A percentile compares a stretch with the other conserved stretches of the same genome.
Conservation (phyloP, 2,113 vertebrate genomes). For the Chaetorhynchus papuensis region DNA sequence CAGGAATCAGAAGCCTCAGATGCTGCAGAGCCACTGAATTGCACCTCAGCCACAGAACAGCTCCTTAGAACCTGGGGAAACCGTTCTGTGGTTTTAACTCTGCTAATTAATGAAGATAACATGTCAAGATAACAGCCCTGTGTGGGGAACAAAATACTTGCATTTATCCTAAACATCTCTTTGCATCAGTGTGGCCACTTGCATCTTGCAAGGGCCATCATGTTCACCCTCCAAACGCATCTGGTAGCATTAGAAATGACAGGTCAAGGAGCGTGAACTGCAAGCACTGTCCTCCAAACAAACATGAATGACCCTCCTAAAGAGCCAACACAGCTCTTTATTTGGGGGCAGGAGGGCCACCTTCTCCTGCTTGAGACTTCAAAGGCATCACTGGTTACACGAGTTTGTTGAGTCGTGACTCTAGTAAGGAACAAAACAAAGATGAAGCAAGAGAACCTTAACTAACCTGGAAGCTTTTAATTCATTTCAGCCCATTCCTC, state of each 20-base stretch:
- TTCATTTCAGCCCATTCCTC: background rate
- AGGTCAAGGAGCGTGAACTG: background rate
- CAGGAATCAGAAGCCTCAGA: background rate
- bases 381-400: background rate
- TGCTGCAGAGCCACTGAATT: background rate
- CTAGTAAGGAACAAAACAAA: constrained; percentile 6
- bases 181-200: background rate
- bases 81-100: background rate
- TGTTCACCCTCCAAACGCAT: background rate
- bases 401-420: background rate
- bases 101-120: background rate
- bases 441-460: background rate
- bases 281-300: background rate
- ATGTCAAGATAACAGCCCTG: background rate
- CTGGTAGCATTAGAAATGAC: background rate
- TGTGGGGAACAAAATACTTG: background rate
- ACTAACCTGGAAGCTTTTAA: background rate
- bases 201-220: background rate
- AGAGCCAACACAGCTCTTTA: background rate
- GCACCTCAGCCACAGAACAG: background rate
- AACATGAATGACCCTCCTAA: background rate
- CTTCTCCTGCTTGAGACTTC: background rate
- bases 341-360: background rate
- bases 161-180: background rate
- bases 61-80: background rate